Evolutionary conservation across 2,888 invertebrate genomes (phyloP).

Genomic region (Anagyrus pseudococci): DNA sequence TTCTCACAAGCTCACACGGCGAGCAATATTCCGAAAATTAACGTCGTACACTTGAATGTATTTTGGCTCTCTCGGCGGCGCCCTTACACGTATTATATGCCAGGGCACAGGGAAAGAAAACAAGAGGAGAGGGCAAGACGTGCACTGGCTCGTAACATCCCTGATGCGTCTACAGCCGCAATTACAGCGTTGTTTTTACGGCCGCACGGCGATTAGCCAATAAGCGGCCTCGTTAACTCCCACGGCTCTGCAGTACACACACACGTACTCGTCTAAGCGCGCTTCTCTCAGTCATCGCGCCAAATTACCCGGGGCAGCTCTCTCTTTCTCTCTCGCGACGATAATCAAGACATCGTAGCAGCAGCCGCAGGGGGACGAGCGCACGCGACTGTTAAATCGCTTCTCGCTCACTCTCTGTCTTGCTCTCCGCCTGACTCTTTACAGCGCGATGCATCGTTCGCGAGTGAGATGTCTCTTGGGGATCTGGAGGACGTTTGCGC

Average conservation of each 20-base stretch:
- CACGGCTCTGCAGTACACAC: background rate
- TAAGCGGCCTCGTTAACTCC: conserved; percentile 22
- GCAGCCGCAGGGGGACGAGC: too few relatives aligned
- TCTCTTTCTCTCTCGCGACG: background rate
- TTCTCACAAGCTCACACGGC: too few relatives aligned
- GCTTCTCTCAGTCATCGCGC: conserved; percentile 5
- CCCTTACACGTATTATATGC: background rate
- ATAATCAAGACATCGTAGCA: conserved; percentile 34
- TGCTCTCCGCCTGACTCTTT: too few relatives aligned
- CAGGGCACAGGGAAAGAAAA: background rate
- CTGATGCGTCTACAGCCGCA: conserved; percentile 2
- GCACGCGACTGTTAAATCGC: too few relatives aligned
- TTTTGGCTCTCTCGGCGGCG: background rate
- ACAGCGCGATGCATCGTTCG: too few relatives aligned
- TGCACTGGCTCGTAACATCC: background rate
- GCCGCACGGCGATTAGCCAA: conserved; percentile 28
- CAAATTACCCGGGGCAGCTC: conserved; percentile 5
- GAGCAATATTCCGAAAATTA: too few relatives aligned
- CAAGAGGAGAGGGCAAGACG: too few relatives aligned
- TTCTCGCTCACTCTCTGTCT: too few relatives aligned
- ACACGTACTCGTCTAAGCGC: background rate
- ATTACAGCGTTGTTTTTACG: conserved; percentile 43
- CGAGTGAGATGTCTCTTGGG: too few relatives aligned
- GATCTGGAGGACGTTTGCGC: too few relatives aligned
- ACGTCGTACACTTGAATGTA: background rate